phyloP scores from a whole-genome alignment of 1,140 invertebrate species.

The Asbolus verrucosus region DNA sequence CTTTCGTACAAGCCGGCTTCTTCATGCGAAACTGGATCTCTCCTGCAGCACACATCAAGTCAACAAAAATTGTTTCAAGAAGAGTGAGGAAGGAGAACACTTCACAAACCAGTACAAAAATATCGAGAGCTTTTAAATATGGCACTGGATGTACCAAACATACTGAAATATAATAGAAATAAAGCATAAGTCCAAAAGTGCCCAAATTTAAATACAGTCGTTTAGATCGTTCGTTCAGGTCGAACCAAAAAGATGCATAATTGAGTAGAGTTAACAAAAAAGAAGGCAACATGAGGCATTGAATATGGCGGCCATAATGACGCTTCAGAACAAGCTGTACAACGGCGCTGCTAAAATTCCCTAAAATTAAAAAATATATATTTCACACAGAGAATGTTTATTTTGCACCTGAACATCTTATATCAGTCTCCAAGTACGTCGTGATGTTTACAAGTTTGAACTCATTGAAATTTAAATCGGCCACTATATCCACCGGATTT shows the following conservation, averaged over 20 bases:
- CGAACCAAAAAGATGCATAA: constrained; percentile 48
- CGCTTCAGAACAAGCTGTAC: constrained; percentile 44
- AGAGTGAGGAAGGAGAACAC: constrained; percentile 38
- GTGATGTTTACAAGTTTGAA: constrained; percentile 45
- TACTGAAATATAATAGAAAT: constrained; percentile 42
- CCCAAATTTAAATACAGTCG: constrained; percentile 18
- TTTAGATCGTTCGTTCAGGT: constrained; percentile 15
- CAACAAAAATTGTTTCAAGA: constrained; percentile 41
- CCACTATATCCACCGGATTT: constrained; percentile 16
- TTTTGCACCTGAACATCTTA: constrained; percentile 4
- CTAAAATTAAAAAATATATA: constrained; percentile 40
- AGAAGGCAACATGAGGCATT: constrained; percentile 42
- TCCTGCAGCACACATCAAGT: constrained; percentile 16
- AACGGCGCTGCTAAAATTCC: constrained; percentile 49
- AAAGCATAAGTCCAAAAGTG: constrained; percentile 27
- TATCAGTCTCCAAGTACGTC: constrained; percentile 41
- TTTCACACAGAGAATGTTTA: neutral
- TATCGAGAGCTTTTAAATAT: constrained; percentile 52
- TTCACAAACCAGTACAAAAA: constrained; percentile 47
- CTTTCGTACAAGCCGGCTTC: constrained; percentile 9
- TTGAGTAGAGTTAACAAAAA: constrained; percentile 41
- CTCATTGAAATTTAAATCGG: constrained; percentile 37
- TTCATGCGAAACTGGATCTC: constrained; percentile 11
- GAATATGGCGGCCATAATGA: constrained; percentile 41
- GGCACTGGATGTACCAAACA: constrained; percentile 38